Evolutionary conservation across 2,888 invertebrate genomes (phyloP), one percentile per base, ranked within the genome.

Genomic region (Leptopilina myrica): DNA sequence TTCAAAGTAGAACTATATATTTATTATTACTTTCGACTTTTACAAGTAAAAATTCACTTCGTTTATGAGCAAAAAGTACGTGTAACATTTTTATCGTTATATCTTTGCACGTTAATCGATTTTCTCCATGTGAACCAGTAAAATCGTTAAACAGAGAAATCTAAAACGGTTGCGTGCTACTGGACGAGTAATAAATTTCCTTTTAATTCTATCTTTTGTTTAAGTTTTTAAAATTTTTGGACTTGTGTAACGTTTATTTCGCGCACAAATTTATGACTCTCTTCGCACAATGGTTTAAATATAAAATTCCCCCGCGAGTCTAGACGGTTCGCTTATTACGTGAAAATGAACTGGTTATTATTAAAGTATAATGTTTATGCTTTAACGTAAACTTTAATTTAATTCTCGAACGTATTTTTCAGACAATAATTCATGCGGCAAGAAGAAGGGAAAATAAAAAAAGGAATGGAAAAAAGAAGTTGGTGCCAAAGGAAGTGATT

Each of bases 161-260:
- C 53, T 69, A 69, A 49, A 53, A 69, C 8, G 66, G 20, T 49
- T 53, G 56, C n/a, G 59, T 67, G 33, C 40, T 40, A 8, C 67
- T 40, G 14, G 67, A 33, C n/a, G 20, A 20, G 59, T 33, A 66
- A 59, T 49, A 77, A 77, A 56, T 7, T 66, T 49, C 11, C 20
- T 66, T 77, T 79, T 67, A 78, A 80, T 73, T 4, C 9, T 73
- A 56, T n/a, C 56, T 73, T 40, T 73, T 33, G 73, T 33, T 56
- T n/a, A 56, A 56, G 40, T 1, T 1, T 20, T 40, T 56, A 73
- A 73, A 73, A 56, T 33, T 69, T 69, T 69, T 69, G 20, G 33
- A 53, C 53, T 56, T 56, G 53, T 56, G 53, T 33, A 73, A 73
- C 56, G 46, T 46, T 3, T 1, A 9, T 9, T 46, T 73, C 6